Conservation (phyloP, 1,140 invertebrate species). For the Brachionus asplanchnoidis region DNA sequence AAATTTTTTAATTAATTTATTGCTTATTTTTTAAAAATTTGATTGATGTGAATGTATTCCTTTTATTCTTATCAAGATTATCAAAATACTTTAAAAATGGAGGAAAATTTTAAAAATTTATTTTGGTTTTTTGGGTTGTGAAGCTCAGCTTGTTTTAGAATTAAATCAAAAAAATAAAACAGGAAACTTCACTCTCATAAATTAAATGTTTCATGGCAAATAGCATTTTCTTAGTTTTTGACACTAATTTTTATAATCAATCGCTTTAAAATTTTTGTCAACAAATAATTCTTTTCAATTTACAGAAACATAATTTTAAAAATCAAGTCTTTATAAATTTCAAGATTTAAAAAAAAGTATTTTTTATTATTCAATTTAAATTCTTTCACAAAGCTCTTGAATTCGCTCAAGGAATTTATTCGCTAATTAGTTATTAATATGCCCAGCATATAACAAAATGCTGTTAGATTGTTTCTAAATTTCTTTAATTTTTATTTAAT, state of each 20-base stretch:
- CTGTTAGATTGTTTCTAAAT: slow-evolving; percentile 5
- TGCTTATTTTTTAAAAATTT: no score
- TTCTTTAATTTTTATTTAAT: background rate
- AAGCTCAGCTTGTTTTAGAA: background rate
- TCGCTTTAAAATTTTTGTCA: background rate
- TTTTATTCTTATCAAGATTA: no score
- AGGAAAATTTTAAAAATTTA: no score
- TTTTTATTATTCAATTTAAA: background rate
- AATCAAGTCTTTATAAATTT: background rate
- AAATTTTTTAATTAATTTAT: no score
- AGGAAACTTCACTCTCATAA: background rate
- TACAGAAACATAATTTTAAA: background rate
- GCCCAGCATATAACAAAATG: background rate
- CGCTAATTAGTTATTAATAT: background rate
- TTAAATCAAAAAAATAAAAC: background rate
- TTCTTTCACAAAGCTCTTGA: background rate
- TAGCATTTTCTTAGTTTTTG: background rate
- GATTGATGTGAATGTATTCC: no score
- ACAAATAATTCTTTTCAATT: background rate
- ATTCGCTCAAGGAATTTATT: background rate
- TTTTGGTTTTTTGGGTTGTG: background rate
- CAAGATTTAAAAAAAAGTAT: background rate
- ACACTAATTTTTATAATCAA: background rate
- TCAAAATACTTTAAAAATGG: no score
- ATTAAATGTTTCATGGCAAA: background rate